A percentile compares a stretch with the other conserved stretches of the same genome.
Evolutionary conservation across 2,797 vertebrate genomes (phyloP).

Genomic region (Oryzias sinensis): DNA sequence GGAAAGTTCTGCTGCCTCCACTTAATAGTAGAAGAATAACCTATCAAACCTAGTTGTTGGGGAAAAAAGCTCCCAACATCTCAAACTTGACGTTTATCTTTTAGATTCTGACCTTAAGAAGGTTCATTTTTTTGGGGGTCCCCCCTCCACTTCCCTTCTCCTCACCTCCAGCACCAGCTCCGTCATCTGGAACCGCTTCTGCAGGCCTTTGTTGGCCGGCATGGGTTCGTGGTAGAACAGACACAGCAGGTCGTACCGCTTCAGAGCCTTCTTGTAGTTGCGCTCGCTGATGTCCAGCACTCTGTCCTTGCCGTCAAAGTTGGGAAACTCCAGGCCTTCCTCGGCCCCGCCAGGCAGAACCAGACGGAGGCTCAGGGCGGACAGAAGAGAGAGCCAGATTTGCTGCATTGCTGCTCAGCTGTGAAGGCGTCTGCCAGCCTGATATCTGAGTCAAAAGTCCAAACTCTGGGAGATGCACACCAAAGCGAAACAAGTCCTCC

Average conservation of each 20-base stretch:
- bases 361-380: conserved; percentile 72
- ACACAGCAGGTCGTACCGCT: conserved; percentile 89
- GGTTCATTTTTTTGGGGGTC: background rate
- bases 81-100: background rate
- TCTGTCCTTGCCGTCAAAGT: conserved; percentile 90
- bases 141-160: background rate
- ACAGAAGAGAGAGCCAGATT: conserved; percentile 56
- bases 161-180: conserved; percentile 96
- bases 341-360: conserved; percentile 77
- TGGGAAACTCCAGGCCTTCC: conserved; percentile 92
- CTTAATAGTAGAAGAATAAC: too few relatives aligned
- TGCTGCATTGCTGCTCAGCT: conserved; percentile 46
- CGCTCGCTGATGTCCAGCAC: conserved; percentile 89
- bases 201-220: conserved; percentile 84
- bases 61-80: too few relatives aligned
- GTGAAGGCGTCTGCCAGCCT: background rate
- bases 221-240: conserved; percentile 88
- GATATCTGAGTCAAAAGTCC: conserved; percentile 15
- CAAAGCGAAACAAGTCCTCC: conserved; percentile 10
- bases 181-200: conserved; percentile 91
- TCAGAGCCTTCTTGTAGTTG: conserved; percentile 91
- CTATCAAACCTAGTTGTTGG: too few relatives aligned
- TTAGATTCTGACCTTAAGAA: background rate
- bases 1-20: too few relatives aligned
- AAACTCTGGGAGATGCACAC: background rate